Evolutionary conservation across 2,113 vertebrate genomes (phyloP).

Genomic region (Apodemus speciosus): DNA sequence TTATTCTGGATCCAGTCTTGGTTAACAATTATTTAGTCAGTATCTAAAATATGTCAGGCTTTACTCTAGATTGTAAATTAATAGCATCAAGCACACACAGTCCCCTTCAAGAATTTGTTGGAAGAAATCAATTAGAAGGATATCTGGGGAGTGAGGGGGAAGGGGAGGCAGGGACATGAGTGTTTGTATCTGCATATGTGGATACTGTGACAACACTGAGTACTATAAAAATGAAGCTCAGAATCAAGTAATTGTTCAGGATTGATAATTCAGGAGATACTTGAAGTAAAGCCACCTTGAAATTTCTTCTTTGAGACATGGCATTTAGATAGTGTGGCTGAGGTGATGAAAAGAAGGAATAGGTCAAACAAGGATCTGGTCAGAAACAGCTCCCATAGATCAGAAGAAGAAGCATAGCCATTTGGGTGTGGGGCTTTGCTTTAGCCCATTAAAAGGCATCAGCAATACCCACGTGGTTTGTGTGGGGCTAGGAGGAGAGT

Average conservation of each 20-base stretch:
- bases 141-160: neutral
- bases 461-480: neutral
- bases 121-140: slow-evolving; percentile 2
- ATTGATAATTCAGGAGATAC: neutral
- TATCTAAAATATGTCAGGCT: neutral
- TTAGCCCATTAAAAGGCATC: neutral
- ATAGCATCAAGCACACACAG: neutral
- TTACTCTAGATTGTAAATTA: neutral
- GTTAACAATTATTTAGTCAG: neutral
- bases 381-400: neutral
- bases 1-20: neutral
- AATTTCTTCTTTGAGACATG: neutral
- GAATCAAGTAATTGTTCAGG: neutral
- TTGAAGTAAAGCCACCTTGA: neutral
- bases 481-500: neutral
- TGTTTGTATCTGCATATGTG: neutral
- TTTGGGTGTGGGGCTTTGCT: neutral
- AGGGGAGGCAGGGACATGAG: fast-evolving
- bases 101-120: neutral
- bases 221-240: neutral
- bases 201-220: neutral
- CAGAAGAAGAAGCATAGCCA: neutral
- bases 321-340: neutral
- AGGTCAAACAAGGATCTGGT: neutral
- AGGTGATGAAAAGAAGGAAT: neutral